Percentiles rank a stretch among this genome's conserved stretches.
Evolutionary conservation across 2,888 invertebrate genomes (phyloP).

Genomic region (Hipparchia sbordonii): DNA sequence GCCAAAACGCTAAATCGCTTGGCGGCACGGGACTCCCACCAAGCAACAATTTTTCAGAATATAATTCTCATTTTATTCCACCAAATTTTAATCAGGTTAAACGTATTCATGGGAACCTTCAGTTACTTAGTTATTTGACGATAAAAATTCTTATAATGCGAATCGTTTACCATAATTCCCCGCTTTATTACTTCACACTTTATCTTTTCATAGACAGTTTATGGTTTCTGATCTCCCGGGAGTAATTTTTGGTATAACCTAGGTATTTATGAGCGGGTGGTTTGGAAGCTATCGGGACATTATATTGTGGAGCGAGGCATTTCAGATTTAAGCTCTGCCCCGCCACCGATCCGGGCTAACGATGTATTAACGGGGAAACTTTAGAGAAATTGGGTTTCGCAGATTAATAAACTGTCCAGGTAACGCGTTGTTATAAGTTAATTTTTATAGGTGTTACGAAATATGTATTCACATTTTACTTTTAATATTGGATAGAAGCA

Average conservation of each 20-base stretch:
- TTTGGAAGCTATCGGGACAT: constrained; percentile 40
- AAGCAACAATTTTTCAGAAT: too few species aligned
- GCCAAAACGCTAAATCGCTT: too few species aligned
- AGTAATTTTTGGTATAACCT: constrained; percentile 39
- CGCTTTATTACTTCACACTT: constrained; percentile 65
- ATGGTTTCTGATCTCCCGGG: constrained; percentile 37
- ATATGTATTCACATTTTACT: not conserved
- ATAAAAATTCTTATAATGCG: constrained; percentile 36
- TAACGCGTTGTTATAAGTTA: not conserved
- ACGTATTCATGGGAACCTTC: not conserved
- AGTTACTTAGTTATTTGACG: constrained; percentile 25
- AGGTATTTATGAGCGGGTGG: constrained; percentile 41
- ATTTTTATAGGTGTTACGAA: not conserved
- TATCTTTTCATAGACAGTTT: constrained; percentile 48
- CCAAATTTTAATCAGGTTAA: constrained; percentile 9
- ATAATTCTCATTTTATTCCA: too few species aligned
- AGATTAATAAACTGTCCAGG: constrained; percentile 22
- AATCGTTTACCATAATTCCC: constrained; percentile 58
- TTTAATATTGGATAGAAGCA: too few species aligned
- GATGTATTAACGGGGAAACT: constrained; percentile 65
- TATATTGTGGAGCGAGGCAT: constrained; percentile 31
- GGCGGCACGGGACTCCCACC: too few species aligned
- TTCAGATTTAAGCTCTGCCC: constrained; percentile 38
- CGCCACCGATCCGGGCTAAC: constrained; percentile 56
- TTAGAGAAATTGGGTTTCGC: constrained; percentile 19